Conservation (phyloP, 92 coral and sea anemone genomes). For the Zoanthus gigantus region DNA sequence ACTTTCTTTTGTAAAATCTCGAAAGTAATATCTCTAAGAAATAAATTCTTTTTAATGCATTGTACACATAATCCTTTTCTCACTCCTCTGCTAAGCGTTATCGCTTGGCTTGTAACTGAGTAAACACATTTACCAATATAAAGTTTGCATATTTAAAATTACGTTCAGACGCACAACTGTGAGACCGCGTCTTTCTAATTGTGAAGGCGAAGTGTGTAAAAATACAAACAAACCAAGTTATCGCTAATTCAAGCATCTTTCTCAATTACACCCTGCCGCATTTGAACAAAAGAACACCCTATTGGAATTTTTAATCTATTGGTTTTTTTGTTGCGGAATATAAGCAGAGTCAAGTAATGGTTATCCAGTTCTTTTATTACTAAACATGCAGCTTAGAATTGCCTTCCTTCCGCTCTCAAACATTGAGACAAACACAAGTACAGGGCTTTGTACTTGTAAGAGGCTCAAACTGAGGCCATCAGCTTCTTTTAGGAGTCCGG, state of each 20-base stretch:
- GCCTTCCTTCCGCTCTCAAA: constrained; percentile 43
- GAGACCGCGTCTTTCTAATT: constrained; percentile 24
- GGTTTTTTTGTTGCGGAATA: constrained; percentile 20
- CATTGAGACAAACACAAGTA: constrained; percentile 3
- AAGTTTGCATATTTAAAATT: constrained; percentile 45
- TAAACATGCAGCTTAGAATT: constrained; percentile 4
- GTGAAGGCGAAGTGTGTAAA: constrained; percentile 37
- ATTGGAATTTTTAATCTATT: constrained; percentile 60
- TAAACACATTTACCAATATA: constrained; percentile 1
- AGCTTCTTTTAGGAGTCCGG: neutral
- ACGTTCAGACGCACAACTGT: constrained; percentile 45
- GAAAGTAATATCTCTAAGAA: constrained; percentile 29
- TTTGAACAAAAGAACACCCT: constrained; percentile 51
- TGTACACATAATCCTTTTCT: constrained; percentile 32
- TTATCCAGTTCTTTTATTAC: constrained; percentile 4
- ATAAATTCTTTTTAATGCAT: constrained; percentile 25
- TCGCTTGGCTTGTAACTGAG: constrained; percentile 12
- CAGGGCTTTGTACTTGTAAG: neutral
- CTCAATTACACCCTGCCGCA: constrained; percentile 69
- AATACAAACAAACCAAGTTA: constrained; percentile 39
- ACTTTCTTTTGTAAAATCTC: constrained; percentile 34
- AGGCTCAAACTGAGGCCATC: neutral
- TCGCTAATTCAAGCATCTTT: constrained; percentile 26
- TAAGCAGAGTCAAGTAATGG: neutral
- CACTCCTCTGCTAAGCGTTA: neutral